Percentiles rank a stretch among this genome's conserved stretches.
phyloP scores from a whole-genome alignment of 30 jellyfish, hydroid and myxozoan genomes.

The Aurelia sp. region DNA sequence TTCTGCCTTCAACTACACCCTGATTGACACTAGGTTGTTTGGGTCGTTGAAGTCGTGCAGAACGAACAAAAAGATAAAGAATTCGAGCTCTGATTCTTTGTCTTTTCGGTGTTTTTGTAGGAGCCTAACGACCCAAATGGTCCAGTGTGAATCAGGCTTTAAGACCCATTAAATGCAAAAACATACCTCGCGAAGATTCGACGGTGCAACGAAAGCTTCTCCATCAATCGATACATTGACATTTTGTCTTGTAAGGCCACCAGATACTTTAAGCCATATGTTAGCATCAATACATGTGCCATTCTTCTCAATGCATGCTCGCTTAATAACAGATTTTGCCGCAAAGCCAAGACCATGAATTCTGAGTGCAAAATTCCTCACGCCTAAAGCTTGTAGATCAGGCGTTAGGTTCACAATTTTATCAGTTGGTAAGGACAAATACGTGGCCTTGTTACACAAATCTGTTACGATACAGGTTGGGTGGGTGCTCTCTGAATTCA shows the following conservation, averaged over 20 bases:
- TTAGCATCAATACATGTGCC: constrained; percentile 30
- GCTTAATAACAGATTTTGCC: not conserved
- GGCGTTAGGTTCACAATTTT: constrained; percentile 21
- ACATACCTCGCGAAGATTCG: constrained; percentile 26
- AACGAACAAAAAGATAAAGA: no score
- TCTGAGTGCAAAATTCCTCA: not conserved
- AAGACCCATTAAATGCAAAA: constrained; percentile 1
- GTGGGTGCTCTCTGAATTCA: constrained; percentile 13
- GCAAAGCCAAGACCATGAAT: constrained; percentile 61
- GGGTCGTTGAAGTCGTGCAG: no score
- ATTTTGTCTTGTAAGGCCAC: not conserved
- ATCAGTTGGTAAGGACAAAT: constrained; percentile 67
- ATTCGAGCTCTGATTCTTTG: no score
- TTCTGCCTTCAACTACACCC: no score
- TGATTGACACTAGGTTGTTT: no score
- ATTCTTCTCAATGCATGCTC: constrained; percentile 9
- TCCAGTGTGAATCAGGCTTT: no score
- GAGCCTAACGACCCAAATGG: no score
- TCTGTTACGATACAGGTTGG: constrained; percentile 62
- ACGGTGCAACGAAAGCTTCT: constrained; percentile 14
- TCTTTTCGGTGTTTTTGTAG: no score
- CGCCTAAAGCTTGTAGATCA: constrained; percentile 10
- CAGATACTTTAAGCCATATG: constrained; percentile 31
- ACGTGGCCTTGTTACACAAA: constrained; percentile 28
- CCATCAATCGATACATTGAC: constrained; percentile 27